Percentiles rank a stretch among this genome's conserved stretches.
Evolutionary conservation across 2,797 vertebrate genomes (phyloP).

Genomic region (Eospalax fontanierii): DNA sequence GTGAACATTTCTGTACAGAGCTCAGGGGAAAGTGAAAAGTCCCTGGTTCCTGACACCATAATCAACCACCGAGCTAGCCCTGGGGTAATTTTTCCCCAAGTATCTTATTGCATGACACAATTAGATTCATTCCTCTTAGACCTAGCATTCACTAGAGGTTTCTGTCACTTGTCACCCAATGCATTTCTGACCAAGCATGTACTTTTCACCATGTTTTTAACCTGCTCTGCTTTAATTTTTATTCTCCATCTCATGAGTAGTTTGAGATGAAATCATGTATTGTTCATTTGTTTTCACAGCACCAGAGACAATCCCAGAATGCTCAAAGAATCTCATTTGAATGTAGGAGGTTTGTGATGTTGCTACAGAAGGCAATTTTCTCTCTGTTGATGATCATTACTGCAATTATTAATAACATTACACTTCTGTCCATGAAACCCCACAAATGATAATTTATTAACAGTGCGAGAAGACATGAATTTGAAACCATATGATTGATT

Average conservation of each 20-base stretch:
- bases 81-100: background rate
- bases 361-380: conserved; percentile 43
- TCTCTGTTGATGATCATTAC: conserved; percentile 9
- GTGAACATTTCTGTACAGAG: background rate
- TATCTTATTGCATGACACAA: conserved; percentile 28
- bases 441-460: conserved; percentile 5
- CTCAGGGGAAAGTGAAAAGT: background rate
- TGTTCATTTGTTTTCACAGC: conserved; percentile 21
- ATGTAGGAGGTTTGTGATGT: background rate
- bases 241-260: background rate
- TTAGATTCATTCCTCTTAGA: conserved; percentile 12
- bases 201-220: background rate
- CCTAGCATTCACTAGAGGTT: background rate
- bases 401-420: conserved; percentile 9
- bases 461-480: background rate
- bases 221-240: background rate
- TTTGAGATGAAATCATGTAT: background rate
- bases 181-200: conserved; percentile 25
- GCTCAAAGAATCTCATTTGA: conserved; percentile 13
- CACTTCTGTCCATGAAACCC: background rate
- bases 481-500: conserved; percentile 58
- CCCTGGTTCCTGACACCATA: background rate
- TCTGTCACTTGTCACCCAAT: conserved; percentile 4
- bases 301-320: background rate
- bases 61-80: background rate